Evolutionary conservation across 1,140 invertebrate genomes (phyloP), one percentile per base, ranked within the genome.

Genomic region (Neodiprion lecontei): DNA sequence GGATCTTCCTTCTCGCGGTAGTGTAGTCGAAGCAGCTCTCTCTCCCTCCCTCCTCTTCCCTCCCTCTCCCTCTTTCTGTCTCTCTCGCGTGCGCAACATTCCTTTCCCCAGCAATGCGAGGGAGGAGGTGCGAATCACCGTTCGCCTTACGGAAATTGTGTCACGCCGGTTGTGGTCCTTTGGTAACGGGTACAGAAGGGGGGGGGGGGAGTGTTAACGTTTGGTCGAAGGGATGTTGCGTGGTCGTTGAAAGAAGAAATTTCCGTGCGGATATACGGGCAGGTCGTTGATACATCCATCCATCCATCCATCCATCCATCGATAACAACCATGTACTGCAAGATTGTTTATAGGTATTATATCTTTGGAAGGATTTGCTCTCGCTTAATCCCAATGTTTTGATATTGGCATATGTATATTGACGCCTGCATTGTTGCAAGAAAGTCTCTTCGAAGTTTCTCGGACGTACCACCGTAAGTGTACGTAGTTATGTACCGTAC

Each of bases 91-190:
- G 78, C 79, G 79, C 81, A 83, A 83, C 80, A 82, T 83, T 83
- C 81, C 82, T 83, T 83, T 83, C 81, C 79, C 80, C 77, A 48
- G 28, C 28, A 50, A 61, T 50, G 48, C 70, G 70, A 71, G 77
- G 67, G 79, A 78, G 74, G 53, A 61, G 53, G 53, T 61, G 53
- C 53, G 53, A 61, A 61, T 61, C 53, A 61, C 53, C 53, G n/a
- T 61, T 76, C 78, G 76, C 72, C 67, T 74, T 66, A 75, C 72
- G 76, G 79, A 83, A 86, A 84, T 84, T 86, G 84, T 86, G 85
- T 85, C 85, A 85, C 80, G 80, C 80, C 70, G 79, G 77, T 70
- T 61, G 50, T 66, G 68, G 71, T 79, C 72, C 68, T 65, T 61
- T 17, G 53, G 53, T 5, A 40, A 40, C 28, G 28, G 5, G 28